A percentile compares a stretch with the other conserved stretches of the same genome.
phyloP scores from a whole-genome alignment of 1,140 invertebrate species.

The Chlorops oryzae region DNA sequence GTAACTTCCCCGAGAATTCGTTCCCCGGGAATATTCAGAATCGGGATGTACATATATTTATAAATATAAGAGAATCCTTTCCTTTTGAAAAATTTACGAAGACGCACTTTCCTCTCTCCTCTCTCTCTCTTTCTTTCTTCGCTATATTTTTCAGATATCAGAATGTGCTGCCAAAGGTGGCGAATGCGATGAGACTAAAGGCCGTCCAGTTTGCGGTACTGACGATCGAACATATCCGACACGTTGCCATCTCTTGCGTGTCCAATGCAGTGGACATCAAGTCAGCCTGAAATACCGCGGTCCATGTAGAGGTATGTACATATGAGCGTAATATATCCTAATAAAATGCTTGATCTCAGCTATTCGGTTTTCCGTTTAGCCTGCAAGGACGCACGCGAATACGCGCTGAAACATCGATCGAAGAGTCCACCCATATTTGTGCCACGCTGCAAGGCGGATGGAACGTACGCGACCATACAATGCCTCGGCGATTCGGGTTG shows the following conservation, averaged over 20 bases:
- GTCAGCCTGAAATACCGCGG: slow-evolving; percentile 65
- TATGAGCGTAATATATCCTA: no score
- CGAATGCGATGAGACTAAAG: slow-evolving; percentile 44
- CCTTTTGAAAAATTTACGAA: no score
- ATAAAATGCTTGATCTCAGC: background rate
- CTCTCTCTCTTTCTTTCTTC: no score
- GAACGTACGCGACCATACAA: slow-evolving; percentile 75
- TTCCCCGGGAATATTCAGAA: no score
- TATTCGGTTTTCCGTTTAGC: slow-evolving; percentile 23
- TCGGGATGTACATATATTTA: no score
- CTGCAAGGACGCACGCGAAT: slow-evolving; percentile 37
- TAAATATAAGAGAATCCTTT: no score
- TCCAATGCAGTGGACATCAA: slow-evolving; percentile 63
- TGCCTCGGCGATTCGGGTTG: slow-evolving; percentile 68
- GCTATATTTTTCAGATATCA: slow-evolving; percentile 30
- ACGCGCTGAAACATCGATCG: slow-evolving; percentile 28
- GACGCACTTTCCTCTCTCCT: no score
- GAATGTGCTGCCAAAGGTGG: slow-evolving; percentile 43
- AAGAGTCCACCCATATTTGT: slow-evolving; percentile 52
- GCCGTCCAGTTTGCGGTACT: slow-evolving; percentile 67
- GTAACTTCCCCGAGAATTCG: no score
- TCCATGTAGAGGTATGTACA: slow-evolving; percentile 60
- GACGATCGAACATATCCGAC: slow-evolving; percentile 73
- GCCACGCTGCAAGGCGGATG: slow-evolving; percentile 72
- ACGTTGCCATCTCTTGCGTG: slow-evolving; percentile 66